Base-by-base conservation (phyloP, 2,888 invertebrate genomes). In the Lomographa bimaculata region DNA sequence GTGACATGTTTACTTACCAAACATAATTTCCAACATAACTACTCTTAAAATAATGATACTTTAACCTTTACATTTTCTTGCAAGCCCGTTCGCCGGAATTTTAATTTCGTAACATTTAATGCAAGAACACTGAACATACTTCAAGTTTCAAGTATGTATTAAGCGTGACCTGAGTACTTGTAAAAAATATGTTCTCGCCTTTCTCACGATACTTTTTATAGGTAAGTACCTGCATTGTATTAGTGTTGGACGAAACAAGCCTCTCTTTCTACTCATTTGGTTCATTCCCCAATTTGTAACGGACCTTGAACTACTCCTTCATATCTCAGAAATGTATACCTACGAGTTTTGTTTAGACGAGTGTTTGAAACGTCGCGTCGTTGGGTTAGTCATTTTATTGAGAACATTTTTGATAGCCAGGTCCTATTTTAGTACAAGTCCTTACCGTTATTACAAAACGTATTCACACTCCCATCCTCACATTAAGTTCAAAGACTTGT, bases 201-300 rank as follows among this genome's bases (percentile, higher is more conserved):
- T 79, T 78, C 77, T 74, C 77, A 76, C 71, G 74, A 51, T 56
- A 66, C 72, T 71, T 61, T 56, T 71, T 58, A 37, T 33, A 53
- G 46, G 54, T 36, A 71, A n/a, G n/a, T n/a, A n/a, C n/a, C n/a
- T n/a, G n/a, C 71, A 71, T 73, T 79, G 77, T 72, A n/a, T n/a
- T n/a, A 54, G 59, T 42, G 54, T 63, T 61, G 52, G 46, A 61
- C 54, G 58, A 67, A 77, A 76, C 68, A 68, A 76, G 30, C 25
- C 32, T 32, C 23, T 43, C 4, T 3, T 14, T 3, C 14, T 14
- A 3, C 14, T 14, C n/a, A n/a, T n/a, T n/a, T n/a, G n/a, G n/a
- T n/a, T n/a, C 21, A 17, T 41, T 46, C 32, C n/a, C 42, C 51
- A 55, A 79, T 83, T 81, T 70, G 77, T 80, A 75, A 64, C 63